A percentile compares a stretch with the other conserved stretches of the same genome.
phyloP scores from a whole-genome alignment of 2,113 vertebrate species.

The Rhea pennata region DNA sequence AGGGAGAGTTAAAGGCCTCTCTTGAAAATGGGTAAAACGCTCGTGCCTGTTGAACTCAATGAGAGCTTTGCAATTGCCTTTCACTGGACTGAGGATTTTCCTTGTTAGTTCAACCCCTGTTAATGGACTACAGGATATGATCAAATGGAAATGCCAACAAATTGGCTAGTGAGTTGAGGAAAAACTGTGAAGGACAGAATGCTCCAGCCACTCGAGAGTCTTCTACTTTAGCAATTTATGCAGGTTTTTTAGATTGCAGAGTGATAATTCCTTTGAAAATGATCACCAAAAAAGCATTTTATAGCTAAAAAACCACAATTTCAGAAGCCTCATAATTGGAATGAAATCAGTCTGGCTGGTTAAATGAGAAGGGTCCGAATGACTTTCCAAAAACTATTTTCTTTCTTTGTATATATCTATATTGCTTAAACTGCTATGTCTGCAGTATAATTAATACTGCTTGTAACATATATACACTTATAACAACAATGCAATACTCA shows the following conservation, averaged over 20 bases:
- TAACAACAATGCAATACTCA: background rate
- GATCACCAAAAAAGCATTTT: background rate
- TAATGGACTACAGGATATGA: background rate
- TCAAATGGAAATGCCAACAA: background rate
- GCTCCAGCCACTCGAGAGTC: background rate
- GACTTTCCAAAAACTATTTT: background rate
- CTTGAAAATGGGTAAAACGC: background rate
- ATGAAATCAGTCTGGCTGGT: background rate
- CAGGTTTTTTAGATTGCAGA: background rate
- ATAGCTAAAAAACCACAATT: background rate
- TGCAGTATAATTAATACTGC: background rate
- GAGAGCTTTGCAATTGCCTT: background rate
- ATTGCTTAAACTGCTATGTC: background rate
- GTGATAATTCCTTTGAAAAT: background rate
- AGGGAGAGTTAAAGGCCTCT: background rate
- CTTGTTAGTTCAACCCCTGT: background rate
- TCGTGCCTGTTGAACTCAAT: background rate
- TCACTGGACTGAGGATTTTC: background rate
- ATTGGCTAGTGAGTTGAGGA: background rate
- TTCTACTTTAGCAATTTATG: background rate
- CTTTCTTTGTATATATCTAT: background rate
- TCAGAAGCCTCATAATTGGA: background rate
- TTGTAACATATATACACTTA: background rate
- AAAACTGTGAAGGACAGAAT: background rate
- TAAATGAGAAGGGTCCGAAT: background rate